Evolutionary conservation across 2,113 vertebrate species (phyloP).

Genomic region (Siniperca knerii): DNA sequence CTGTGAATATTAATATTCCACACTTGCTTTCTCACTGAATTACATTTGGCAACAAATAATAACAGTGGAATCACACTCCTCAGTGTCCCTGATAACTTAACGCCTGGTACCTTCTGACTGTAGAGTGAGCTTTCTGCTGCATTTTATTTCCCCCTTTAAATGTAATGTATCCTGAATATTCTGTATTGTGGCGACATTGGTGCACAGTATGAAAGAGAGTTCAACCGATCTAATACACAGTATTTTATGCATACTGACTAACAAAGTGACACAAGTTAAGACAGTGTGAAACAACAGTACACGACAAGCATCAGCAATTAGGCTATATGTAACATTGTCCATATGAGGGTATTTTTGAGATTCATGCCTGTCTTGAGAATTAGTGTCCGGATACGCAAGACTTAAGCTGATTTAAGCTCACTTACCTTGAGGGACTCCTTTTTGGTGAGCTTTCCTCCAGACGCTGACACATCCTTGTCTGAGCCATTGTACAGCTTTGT

Average conservation of each 20-base stretch:
- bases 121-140: not conserved
- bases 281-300: not conserved
- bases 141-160: not conserved
- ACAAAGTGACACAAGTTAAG: not conserved
- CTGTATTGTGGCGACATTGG: not conserved
- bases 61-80: not conserved
- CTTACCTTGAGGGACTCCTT: constrained; percentile 99
- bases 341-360: constrained; percentile 8
- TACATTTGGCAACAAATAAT: constrained; percentile 17
- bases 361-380: not conserved
- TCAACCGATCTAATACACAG: not conserved
- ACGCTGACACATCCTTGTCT: constrained; percentile 92
- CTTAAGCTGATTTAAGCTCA: constrained; percentile 36
- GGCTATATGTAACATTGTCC: not conserved
- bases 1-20: constrained; percentile 1
- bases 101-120: constrained; percentile 6
- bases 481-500: constrained; percentile 99
- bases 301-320: not conserved
- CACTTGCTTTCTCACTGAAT: constrained; percentile 23
- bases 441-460: constrained; percentile 97
- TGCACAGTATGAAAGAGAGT: not conserved
- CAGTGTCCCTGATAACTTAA: constrained; percentile 5
- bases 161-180: not conserved
- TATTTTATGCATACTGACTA: too few species aligned
- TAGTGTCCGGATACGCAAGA: constrained; percentile 24